phyloP scores from a whole-genome alignment of 2,113 vertebrate genomes.

The Vidua chalybeata region DNA sequence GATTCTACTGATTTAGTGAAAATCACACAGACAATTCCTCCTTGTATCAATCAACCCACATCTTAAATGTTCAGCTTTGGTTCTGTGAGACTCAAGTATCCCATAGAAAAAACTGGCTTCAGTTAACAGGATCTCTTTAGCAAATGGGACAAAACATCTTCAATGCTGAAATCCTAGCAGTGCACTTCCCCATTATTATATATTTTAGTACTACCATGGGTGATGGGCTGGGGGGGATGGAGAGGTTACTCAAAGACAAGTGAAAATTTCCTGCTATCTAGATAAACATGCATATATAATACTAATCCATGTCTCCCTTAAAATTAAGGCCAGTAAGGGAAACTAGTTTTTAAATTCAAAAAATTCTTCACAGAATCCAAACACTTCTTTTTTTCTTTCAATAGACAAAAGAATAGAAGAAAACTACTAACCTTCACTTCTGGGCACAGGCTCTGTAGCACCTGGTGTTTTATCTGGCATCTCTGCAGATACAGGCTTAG shows the following conservation, averaged over 20 bases:
- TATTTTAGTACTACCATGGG: background rate
- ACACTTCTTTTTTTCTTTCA: background rate
- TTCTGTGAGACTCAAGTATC: background rate
- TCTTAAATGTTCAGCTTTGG: background rate
- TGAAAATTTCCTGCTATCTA: background rate
- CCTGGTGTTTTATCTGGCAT: slow-evolving; percentile 69
- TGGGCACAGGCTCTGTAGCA: slow-evolving; percentile 10
- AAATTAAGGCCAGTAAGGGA: background rate
- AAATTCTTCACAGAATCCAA: background rate
- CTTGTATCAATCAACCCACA: background rate
- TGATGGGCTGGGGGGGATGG: background rate
- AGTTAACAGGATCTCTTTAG: background rate
- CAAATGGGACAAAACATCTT: background rate
- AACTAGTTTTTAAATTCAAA: background rate
- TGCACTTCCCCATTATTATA: background rate
- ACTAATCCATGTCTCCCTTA: background rate
- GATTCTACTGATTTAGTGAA: background rate
- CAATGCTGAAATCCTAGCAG: background rate
- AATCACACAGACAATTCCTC: background rate
- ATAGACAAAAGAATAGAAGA: background rate
- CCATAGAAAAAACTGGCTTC: background rate
- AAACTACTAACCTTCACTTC: slow-evolving; percentile 33
- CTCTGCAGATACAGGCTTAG: background rate
- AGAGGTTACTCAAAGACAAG: background rate
- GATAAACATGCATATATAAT: background rate